Evolutionary conservation across 2,113 vertebrate species (phyloP).

Genomic region (Thalassoma bifasciatum): DNA sequence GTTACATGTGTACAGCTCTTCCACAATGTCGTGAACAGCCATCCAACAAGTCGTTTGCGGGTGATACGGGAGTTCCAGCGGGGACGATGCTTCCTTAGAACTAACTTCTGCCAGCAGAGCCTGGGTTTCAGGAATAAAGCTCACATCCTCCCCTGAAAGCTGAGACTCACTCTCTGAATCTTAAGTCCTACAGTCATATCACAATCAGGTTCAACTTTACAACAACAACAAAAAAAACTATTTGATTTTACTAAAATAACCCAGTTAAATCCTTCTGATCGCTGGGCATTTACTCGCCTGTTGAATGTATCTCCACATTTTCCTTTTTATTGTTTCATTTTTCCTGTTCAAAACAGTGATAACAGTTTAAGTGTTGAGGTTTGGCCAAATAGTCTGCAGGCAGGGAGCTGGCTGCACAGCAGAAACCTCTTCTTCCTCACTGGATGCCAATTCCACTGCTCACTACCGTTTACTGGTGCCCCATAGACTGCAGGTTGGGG

Average conservation of each 20-base stretch:
- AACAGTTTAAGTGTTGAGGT: background rate
- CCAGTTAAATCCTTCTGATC: background rate
- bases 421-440: background rate
- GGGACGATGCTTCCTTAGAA: too few relatives aligned
- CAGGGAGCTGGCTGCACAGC: background rate
- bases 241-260: background rate
- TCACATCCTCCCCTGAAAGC: too few relatives aligned
- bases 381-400: background rate
- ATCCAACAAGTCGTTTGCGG: too few relatives aligned
- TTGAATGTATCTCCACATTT: background rate
- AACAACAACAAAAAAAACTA: background rate
- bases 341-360: slow-evolving; percentile 1
- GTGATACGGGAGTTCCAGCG: too few relatives aligned
- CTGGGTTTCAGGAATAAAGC: background rate
- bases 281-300: background rate
- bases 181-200: background rate
- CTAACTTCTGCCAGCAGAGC: too few relatives aligned
- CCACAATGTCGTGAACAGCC: too few relatives aligned
- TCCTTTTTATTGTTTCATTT: background rate
- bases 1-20: too few relatives aligned
- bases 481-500: background rate
- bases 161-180: too few relatives aligned
- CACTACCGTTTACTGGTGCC: background rate
- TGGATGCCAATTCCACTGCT: background rate
- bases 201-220: background rate